Base-by-base conservation (phyloP, 1,140 invertebrate genomes). In the Prorops nasuta region DNA sequence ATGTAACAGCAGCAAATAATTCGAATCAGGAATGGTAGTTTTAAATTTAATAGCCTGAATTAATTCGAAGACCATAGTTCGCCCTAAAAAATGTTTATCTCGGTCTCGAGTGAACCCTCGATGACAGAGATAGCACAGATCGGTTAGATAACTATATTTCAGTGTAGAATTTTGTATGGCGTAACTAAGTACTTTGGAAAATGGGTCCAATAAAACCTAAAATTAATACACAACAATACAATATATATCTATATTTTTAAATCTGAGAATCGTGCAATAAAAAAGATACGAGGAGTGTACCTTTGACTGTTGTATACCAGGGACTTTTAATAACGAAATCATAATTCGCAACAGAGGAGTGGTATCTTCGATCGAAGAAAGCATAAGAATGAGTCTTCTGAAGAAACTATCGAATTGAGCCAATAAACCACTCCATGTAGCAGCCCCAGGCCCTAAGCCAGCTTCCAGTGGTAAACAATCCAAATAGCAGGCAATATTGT, bases 11-110 rank as follows among this genome's bases (percentile, higher is more conserved):
- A 96, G 83, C 4, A 98, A 79, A 38, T 98, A 86, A 78, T 98
- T 99, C 12, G 90, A 87, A 72, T 98, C 96, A 0, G 95, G 94
- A 56, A 98, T 86, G 9, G 86, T 87, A 4, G 86, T 88, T 79
- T 98, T 98, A 67, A 98, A 97, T 72, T 97, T 95, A 20, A 99
- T 81, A 0, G 93, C 94, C 70, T 97, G 94, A 19, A 98, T 86
- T 42, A 99, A 80, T 78, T 98, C 96, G 71, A 88, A 94, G 12
- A 98, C 89, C 21, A 96, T 85, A 51, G 92, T 90, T 40, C 96
- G 80, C 15, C 92, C 93, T 20, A 99, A 79, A 39, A 92, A 84
- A 57, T 94, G 80, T 75, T 96, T 98, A 75, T 99, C 97, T 40
- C 96, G 80, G 72, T 99, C 97, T 80, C 90, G 71, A 49, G 82